Evolutionary conservation across 2,888 invertebrate genomes (phyloP), one percentile per base, ranked within the genome.

Genomic region (Listrodromus nycthemerus): DNA sequence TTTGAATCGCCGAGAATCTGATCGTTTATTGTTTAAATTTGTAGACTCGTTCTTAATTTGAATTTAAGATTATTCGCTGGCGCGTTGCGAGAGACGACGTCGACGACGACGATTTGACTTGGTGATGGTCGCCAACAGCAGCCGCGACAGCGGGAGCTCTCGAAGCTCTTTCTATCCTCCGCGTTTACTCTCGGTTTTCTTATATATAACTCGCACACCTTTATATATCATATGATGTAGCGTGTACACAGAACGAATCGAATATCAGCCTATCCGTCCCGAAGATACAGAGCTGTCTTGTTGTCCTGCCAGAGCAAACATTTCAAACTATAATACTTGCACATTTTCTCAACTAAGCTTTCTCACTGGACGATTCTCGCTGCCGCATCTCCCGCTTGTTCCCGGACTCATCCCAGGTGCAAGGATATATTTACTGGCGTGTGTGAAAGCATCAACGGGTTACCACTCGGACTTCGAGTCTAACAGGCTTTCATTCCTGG

Each of bases 1-100:
- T 91, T 92, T 92, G 89, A 92, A 92, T 91, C 91, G 90, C 89
- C 86, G 89, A 88, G 91, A 91, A 92, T 92, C 91, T 91, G 92
- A 92, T 92, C 91, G 91, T 92, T 92, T 92, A 92, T 91, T 92
- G 92, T 92, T 92, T 92, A 92, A 92, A 92, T 92, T 92, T 92
- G 91, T 92, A 92, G 91, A 91, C 91, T 91, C 89, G 89, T 88
- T 92, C 92, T 92, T 92, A 91, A 92, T 92, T 92, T 92, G 91
- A 92, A 92, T 92, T 92, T 92, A 91, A 92, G 91, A 92, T 92
- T 91, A 91, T 91, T 91, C 91, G 89, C 91, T 91, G 91, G 91
- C 91, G 91, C 91, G 91, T 91, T 92, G 91, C 89, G 90, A 90
- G 88, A 87, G 90, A 90, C 91, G 80, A 77, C 83, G 71, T 66